Base-by-base conservation (phyloP, 1,140 invertebrate genomes). In the Drosophila ironensis region DNA sequence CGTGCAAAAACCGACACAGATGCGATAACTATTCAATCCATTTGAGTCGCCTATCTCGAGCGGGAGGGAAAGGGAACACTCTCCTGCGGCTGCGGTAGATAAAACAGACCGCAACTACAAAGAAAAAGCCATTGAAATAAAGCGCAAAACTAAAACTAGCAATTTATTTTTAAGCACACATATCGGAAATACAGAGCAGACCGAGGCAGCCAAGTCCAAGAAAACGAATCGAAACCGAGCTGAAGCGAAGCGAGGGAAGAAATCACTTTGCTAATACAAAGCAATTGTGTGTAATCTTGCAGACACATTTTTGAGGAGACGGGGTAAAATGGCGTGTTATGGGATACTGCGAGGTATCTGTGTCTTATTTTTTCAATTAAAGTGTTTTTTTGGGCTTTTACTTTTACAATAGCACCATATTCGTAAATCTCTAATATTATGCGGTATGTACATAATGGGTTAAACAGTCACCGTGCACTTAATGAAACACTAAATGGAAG, bases 271-370 rank as follows among this genome's bases (percentile, higher is more conserved):
- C 72, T 69, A 74, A 71, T 71, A 87, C 81, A 64, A 80, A 87
- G 87, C 80, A 80, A 86, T 86, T 86, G 81, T 86, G 71, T 75
- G 75, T 81, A 86, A 86, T 86, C 80, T 87, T 61, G 61, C 66
- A 75, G 61, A 86, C 87, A 86, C 59, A 61, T 72, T 61, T 84
- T 24, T 70, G 24, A 38, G 68, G 38, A 28, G 35, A 8, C 14
- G 30, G n/a, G 25, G 30, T 28, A n/a, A 47, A 61, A 24, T 47
- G 47, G 67, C 42, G 12, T 37, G 46, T 25, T 28, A n/a, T n/a
- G n/a, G n/a, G n/a, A n/a, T n/a, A n/a, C 40, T 19, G 42, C 24
- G 57, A 54, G 71, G 63, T 73, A 74, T 80, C 78, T 82, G 74
- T 70, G 54, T 73, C 82, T 73, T 70, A 64, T 64, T 74, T 71